Conservation (phyloP, 2,888 invertebrate genomes). For the Cephus pygmeus region DNA sequence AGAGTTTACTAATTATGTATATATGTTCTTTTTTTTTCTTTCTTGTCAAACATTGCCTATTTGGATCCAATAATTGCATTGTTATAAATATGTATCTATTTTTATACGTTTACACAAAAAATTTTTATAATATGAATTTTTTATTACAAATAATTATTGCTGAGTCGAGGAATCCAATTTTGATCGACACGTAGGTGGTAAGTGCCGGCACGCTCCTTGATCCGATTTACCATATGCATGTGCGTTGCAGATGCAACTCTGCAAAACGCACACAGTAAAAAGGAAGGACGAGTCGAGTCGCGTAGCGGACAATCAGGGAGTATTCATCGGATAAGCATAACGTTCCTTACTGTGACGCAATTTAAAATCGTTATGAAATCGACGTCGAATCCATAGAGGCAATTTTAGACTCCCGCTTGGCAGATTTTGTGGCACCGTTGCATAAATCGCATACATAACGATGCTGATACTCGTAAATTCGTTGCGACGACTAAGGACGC, state of each 20-base stretch:
- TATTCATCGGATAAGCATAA: constrained; percentile 47
- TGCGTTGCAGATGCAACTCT: constrained; percentile 11
- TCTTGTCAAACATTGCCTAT: background rate
- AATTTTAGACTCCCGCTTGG: constrained; percentile 44
- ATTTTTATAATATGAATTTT: background rate
- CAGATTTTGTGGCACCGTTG: constrained; percentile 44
- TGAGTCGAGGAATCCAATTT: background rate
- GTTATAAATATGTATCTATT: background rate
- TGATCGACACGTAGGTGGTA: background rate
- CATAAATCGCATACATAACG: constrained; percentile 40
- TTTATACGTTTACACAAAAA: background rate
- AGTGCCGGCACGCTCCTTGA: background rate
- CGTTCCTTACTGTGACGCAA: constrained; percentile 42
- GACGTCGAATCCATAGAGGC: constrained; percentile 26
- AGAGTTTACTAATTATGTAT: background rate
- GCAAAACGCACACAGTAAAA: constrained; percentile 20
- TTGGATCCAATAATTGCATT: background rate
- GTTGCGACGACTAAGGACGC: constrained; percentile 32
- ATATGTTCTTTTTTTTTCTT: background rate
- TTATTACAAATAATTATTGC: background rate
- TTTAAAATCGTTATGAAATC: constrained; percentile 43
- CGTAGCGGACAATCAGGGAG: constrained; percentile 20
- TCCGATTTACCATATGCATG: background rate
- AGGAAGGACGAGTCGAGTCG: background rate
- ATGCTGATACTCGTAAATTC: constrained; percentile 39